Evolutionary conservation across 2,888 invertebrate species (phyloP).

Genomic region (Meganola albula): DNA sequence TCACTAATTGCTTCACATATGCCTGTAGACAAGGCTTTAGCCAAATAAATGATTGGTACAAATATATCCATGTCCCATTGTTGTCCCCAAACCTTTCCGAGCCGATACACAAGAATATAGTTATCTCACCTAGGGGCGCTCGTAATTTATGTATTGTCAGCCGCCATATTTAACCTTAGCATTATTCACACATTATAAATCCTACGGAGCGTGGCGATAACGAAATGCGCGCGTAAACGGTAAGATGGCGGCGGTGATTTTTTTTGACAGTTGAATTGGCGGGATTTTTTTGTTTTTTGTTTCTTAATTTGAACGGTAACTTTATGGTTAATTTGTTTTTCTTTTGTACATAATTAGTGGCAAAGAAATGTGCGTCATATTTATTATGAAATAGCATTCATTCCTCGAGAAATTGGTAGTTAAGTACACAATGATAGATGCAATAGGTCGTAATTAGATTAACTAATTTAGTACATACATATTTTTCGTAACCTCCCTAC

Average conservation of each 20-base stretch:
- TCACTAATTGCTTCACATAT: too few relatives aligned
- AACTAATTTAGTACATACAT: too few relatives aligned
- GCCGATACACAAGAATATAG: conserved; percentile 66
- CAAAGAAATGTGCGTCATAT: too few relatives aligned
- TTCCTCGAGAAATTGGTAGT: too few relatives aligned
- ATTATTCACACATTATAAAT: conserved; percentile 76
- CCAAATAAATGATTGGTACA: conserved; percentile 23
- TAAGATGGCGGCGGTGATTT: conserved; percentile 59
- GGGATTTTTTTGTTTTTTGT: conserved; percentile 28
- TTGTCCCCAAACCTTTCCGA: conserved; percentile 56
- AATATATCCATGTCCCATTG: conserved; percentile 32
- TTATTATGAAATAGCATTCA: too few relatives aligned
- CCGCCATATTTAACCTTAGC: conserved; percentile 61
- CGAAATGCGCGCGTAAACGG: conserved; percentile 50
- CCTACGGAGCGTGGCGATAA: conserved; percentile 65
- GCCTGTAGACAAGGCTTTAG: too few relatives aligned
- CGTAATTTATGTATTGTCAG: conserved; percentile 73
- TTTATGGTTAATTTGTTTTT: conserved; percentile 10
- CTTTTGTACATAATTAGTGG: too few relatives aligned
- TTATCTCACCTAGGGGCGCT: conserved; percentile 51
- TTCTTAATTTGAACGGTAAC: conserved; percentile 10
- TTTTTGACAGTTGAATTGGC: conserved; percentile 60
- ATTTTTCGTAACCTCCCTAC: too few relatives aligned
- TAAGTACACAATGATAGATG: too few relatives aligned
- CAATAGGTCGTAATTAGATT: too few relatives aligned